Percentiles rank a stretch among this genome's conserved stretches.
Evolutionary conservation across 2,888 invertebrate species (phyloP).

Genomic region (Spodoptera littoralis): DNA sequence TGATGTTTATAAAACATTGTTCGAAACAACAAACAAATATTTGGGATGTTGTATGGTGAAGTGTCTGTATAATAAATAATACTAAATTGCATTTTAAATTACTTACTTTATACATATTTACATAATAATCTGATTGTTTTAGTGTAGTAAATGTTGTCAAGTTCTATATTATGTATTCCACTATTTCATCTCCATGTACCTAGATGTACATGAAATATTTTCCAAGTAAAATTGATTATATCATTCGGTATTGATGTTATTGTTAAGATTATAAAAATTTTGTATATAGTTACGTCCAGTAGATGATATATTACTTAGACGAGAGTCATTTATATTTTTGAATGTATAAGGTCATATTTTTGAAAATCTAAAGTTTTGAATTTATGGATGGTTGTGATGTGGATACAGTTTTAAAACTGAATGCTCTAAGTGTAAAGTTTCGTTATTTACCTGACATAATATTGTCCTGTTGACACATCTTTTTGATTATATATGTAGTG

Average conservation of each 20-base stretch:
- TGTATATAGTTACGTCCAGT: conserved; percentile 73
- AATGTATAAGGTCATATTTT: conserved; percentile 68
- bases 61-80: conserved; percentile 21
- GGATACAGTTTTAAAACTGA: conserved; percentile 61
- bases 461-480: conserved; percentile 42
- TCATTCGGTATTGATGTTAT: conserved; percentile 42
- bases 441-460: conserved; percentile 28
- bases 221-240: conserved; percentile 27
- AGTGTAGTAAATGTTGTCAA: conserved; percentile 14
- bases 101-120: conserved; percentile 8
- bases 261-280: conserved; percentile 47
- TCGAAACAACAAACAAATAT: conserved; percentile 7
- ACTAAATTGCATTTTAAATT: conserved; percentile 43
- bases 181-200: conserved; percentile 11
- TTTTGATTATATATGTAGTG: conserved; percentile 24
- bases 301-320: conserved; percentile 61
- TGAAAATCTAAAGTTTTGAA: conserved; percentile 73
- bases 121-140: conserved; percentile 24
- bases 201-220: not conserved
- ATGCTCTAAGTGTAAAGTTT: conserved; percentile 39
- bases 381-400: conserved; percentile 85
- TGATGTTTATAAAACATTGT: conserved; percentile 13
- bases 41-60: conserved; percentile 8
- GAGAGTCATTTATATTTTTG: conserved; percentile 68
- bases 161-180: conserved; percentile 16